Evolutionary conservation across 2,797 vertebrate genomes (phyloP), one percentile per base, ranked within the genome.

Genomic region (Chaunax sp.): DNA sequence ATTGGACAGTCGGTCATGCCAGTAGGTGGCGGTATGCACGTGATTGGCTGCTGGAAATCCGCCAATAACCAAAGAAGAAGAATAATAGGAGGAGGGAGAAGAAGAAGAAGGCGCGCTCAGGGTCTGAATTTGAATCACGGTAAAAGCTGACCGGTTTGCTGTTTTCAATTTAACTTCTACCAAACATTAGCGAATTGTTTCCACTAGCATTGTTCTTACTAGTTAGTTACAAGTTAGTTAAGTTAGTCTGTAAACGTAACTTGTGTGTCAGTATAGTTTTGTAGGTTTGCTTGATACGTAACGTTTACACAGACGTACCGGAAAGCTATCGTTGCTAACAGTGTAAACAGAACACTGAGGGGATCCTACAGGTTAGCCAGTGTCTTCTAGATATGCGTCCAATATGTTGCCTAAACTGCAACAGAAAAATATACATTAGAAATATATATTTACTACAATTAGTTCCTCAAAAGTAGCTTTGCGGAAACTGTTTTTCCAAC

Each of bases 121-220:
- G 4, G 25, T 3, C 5, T 16, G 20, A 11, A 23, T 80, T 80
- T 75, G 80, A 90, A 91, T 83, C 57, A 2, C 35, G 23, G 49
- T 12, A 14, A 57, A 33, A 55, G 1, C 8, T 11, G 1, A 3
- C 1, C 6, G 79, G 83, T 87, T 55, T 7, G 41, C 43, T 19
- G 6, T 53, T 37, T 51, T 44, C 3, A 37, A 0, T 19, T 62
- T 23, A 5, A 33, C 13, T 64, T 20, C 14, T 0, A 45, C 3
- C 1, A 2, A 9, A 16, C 22, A 26, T 0, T 0, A 1, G 1
- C 1, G 26, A 9, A 11, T 45, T 40, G 33, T 35, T 11, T 49
- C 5, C 1, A 1, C 3, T n/a, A 15, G 30, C 2, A 0, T 1
- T 14, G 1, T 23, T 16, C 1, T 7, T 5, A 16, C 0, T 5